phyloP scores from a whole-genome alignment of 2,797 vertebrate genomes.

The Diceros bicornis region DNA sequence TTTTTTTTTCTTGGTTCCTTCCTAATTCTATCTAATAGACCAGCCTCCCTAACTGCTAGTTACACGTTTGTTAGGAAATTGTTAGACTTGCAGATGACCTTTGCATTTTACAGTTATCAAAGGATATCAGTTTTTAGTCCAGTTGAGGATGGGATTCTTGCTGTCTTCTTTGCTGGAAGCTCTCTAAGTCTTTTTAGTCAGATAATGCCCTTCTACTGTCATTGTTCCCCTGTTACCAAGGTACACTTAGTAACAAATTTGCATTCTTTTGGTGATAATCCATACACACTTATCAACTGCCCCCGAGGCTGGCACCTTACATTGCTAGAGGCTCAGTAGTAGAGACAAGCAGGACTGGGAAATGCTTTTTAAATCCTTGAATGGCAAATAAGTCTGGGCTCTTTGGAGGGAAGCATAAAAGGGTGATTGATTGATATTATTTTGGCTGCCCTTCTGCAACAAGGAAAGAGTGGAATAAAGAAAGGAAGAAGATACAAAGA shows the following conservation, averaged over 20 bases:
- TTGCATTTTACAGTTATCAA: background rate
- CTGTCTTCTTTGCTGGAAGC: background rate
- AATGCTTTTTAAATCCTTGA: conserved; percentile 49
- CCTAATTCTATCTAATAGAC: background rate
- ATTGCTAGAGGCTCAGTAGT: background rate
- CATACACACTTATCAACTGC: background rate
- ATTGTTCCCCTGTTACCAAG: background rate
- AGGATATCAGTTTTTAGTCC: background rate
- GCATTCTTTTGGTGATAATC: conserved; percentile 45
- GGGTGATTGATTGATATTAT: background rate
- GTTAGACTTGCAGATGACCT: background rate
- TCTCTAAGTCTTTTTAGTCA: background rate
- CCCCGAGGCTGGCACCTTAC: background rate
- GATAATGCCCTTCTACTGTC: background rate
- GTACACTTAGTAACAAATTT: conserved; percentile 9
- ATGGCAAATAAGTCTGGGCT: background rate
- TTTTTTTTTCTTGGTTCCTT: conserved; percentile 40
- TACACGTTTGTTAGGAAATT: conserved; percentile 53
- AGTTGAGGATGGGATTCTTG: background rate
- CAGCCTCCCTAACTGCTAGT: background rate
- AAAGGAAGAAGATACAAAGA: conserved; percentile 14
- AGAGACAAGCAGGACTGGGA: background rate
- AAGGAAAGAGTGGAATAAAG: conserved; percentile 44
- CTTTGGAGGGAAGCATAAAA: background rate
- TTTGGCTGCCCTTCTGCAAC: background rate